Evolutionary conservation across 2,888 invertebrate species (phyloP), one percentile per base, ranked within the genome.

Genomic region (Loripinus fragilis): DNA sequence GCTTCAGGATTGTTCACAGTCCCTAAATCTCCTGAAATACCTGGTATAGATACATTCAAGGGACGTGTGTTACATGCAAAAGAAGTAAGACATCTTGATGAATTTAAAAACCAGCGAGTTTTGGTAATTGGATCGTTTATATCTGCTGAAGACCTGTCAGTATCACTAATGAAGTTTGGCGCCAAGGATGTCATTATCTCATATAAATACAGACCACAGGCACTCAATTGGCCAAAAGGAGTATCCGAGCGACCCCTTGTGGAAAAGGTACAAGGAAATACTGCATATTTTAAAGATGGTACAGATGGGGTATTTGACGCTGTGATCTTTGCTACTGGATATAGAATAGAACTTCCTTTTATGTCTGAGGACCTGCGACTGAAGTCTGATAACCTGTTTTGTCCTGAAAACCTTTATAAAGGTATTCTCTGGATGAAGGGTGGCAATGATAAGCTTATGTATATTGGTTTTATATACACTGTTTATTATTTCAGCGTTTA

Each of bases 391-490:
- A 52, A 25, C 3, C 28, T 52, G 12, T 52, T 25, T 28, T 52
- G 25, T 15, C 52, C 52, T 8, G 52, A 52, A 20, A 52, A 52
- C n/a, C 52, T 52, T 3, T 52, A 52, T 28, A 52, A 25, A 52
- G 52, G 52, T 5, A 15, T 52, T 52, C 52, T 52, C 15, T 52
- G 52, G 52, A 52, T 52, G 52, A 52, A 52, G 5, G 52, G 52
- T 8, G 52, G 52, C 2, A 52, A 52, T 28, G n/a, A 52, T 28
- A 52, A 52, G 15, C 28, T 52, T 3, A 52, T 52, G 52, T 52
- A 52, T 15, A 8, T 52, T 12, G 52, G 52, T 5, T 5, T 25
- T 5, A 3, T 20, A 45, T 45, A 45, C 20, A 45, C 3, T 20
- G 8, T 45, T 45, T 17, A 12, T 20, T 12, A 2, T 45, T 45